Evolutionary conservation across 2,113 vertebrate species (phyloP).

Genomic region (Solea senegalensis): DNA sequence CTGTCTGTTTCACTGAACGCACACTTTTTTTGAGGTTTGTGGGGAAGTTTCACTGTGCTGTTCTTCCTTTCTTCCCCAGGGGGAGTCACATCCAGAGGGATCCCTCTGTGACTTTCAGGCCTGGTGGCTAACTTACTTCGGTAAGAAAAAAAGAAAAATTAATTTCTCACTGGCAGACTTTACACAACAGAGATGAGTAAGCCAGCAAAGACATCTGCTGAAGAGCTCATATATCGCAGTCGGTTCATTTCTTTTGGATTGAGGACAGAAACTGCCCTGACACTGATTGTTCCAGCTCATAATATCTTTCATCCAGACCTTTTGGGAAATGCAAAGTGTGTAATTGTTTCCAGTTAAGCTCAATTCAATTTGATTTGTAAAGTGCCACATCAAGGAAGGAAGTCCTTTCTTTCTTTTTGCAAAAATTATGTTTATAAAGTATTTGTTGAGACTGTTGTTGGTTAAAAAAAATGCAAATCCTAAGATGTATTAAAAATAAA

Average conservation of each 20-base stretch:
- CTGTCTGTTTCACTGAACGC: constrained; percentile 18
- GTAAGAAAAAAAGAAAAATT: constrained; percentile 76
- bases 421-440: background rate
- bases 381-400: background rate
- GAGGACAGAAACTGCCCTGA: constrained; percentile 23
- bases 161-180: constrained; percentile 17
- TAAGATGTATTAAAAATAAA: background rate
- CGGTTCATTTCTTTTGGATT: constrained; percentile 19
- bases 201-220: constrained; percentile 20
- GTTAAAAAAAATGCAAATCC: background rate
- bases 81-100: constrained; percentile 78
- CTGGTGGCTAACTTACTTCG: constrained; percentile 88
- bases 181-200: constrained; percentile 20
- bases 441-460: background rate
- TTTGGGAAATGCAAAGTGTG: background rate
- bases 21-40: background rate
- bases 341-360: constrained; percentile 4
- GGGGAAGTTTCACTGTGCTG: constrained; percentile 4
- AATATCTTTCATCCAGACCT: constrained; percentile 8
- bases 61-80: constrained; percentile 58
- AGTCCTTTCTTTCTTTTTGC: background rate
- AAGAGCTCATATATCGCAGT: constrained; percentile 32
- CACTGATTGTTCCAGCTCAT: constrained; percentile 7
- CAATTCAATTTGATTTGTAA: background rate
- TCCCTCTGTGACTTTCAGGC: constrained; percentile 84